phyloP scores from a whole-genome alignment of 2,113 vertebrate genomes.

The Microtus richardsoni region DNA sequence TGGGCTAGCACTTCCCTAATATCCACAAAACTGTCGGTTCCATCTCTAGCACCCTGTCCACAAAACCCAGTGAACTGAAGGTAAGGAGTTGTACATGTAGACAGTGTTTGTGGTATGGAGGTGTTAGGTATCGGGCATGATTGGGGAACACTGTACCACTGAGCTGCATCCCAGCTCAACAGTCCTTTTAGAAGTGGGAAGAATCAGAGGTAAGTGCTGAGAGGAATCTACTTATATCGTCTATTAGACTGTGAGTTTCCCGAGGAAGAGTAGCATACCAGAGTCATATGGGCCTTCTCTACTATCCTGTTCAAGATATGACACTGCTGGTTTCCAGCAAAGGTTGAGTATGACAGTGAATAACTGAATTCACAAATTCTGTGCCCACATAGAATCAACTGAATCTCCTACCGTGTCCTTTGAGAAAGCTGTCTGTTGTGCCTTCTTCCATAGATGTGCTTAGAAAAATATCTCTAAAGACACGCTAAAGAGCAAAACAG shows the following conservation, averaged over 20 bases:
- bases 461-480: slow-evolving; percentile 20
- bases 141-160: not conserved
- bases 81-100: not conserved
- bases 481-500: not conserved
- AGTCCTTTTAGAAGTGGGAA: slow-evolving; percentile 3
- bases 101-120: not conserved
- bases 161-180: not conserved
- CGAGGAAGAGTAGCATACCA: slow-evolving; percentile 14
- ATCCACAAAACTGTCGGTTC: not conserved
- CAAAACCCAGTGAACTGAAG: not conserved
- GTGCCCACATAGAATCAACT: not conserved
- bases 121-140: not conserved
- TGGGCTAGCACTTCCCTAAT: not conserved
- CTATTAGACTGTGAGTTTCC: slow-evolving; percentile 50
- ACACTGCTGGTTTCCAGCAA: slow-evolving; percentile 16
- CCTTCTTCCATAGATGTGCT: not conserved
- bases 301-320: not conserved
- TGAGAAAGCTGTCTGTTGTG: slow-evolving; percentile 23
- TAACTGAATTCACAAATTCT: slow-evolving; percentile 18
- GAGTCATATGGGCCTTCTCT: not conserved
- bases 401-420: not conserved
- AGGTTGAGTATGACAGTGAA: slow-evolving; percentile 4
- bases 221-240: slow-evolving; percentile 16
- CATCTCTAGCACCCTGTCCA: not conserved
- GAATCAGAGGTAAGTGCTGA: not conserved